Conservation (phyloP, 1,140 invertebrate species). For the Pteromalus puparum region DNA sequence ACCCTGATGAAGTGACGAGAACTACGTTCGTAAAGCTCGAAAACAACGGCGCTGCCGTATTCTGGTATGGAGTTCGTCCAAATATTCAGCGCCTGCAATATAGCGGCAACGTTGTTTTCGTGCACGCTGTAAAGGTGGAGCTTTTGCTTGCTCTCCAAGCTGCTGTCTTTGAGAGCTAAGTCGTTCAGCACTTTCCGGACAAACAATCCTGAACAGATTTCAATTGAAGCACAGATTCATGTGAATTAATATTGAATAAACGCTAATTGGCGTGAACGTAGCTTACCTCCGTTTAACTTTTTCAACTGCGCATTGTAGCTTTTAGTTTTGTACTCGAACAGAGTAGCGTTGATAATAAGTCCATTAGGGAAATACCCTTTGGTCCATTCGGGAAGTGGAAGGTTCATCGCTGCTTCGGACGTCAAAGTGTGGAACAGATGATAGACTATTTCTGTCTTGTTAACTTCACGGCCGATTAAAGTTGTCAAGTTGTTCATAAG, state of each 20-base stretch:
- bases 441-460: conserved; percentile 54
- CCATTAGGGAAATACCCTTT: neutral
- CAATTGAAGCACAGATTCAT: neutral
- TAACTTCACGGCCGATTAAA: conserved; percentile 59
- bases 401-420: conserved; percentile 48
- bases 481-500: conserved; percentile 58
- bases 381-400: conserved; percentile 63
- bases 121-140: conserved; percentile 78
- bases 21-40: conserved; percentile 62
- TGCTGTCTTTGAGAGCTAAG: no score
- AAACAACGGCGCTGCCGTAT: conserved; percentile 73
- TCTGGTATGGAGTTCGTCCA: conserved; percentile 78
- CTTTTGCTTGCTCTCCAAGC: no score
- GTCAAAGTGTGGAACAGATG: conserved; percentile 60
- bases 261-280: no score
- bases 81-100: conserved; percentile 79
- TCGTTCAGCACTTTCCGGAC: no score
- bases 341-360: no score
- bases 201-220: neutral
- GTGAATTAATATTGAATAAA: no score
- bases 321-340: no score
- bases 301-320: conserved; percentile 59
- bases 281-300: conserved; percentile 67
- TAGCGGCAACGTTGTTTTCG: conserved; percentile 82
- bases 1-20: conserved; percentile 56